These are phyloP conservation scores for Agapornis roseicollis DNA, from an alignment of 2,113 vertebrate species.

Conservation along the genomic window DNA sequence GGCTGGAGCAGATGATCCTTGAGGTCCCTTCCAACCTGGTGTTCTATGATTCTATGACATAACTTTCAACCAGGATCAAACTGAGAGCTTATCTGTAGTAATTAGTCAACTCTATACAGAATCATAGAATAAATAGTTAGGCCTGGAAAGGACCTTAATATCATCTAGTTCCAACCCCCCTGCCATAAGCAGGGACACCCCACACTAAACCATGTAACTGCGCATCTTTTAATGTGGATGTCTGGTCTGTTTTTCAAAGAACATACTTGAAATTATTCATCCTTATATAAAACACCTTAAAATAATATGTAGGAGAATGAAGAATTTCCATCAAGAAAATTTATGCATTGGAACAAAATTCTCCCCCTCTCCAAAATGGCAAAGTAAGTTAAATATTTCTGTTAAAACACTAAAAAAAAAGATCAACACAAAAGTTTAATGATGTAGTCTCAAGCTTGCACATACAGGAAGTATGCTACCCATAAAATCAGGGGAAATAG, in stretches of 20 bases:
- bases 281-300: background rate
- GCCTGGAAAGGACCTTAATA: no score
- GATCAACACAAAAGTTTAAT: conserved; percentile 52
- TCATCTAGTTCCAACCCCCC: no score
- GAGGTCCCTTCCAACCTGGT: background rate
- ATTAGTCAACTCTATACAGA: background rate
- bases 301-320: background rate
- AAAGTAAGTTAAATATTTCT: conserved; percentile 19
- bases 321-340: background rate
- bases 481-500: conserved; percentile 50
- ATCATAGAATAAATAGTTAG: no score
- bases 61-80: background rate
- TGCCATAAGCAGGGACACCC: no score
- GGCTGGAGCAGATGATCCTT: background rate
- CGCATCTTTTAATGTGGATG: background rate
- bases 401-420: conserved; percentile 54
- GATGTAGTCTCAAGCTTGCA: conserved; percentile 26
- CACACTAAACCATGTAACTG: no score
- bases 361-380: background rate
- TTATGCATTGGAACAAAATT: background rate
- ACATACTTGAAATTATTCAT: background rate
- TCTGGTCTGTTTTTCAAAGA: background rate
- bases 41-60: background rate
- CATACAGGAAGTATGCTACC: conserved; percentile 42
- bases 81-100: background rate